Evolutionary conservation across 1,140 invertebrate genomes (phyloP), one percentile per base, ranked within the genome.

Genomic region (Rhagoletis pomonella): DNA sequence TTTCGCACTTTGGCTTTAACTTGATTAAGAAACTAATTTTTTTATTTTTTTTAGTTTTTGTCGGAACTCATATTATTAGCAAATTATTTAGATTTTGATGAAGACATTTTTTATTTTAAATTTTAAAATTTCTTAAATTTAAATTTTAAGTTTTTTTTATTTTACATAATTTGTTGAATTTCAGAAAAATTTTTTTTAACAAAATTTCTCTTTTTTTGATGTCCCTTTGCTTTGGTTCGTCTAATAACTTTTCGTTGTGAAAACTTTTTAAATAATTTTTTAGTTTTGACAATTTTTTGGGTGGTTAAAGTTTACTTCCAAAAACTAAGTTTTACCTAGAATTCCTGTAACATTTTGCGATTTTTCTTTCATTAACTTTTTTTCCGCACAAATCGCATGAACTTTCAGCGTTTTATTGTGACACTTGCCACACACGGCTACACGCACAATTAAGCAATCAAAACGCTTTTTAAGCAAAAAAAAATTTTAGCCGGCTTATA

Each of bases 401-500:
- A 14, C 6, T 14, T 17, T 62, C 29, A 14, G 1, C 50, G n/a
- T 62, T 62, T n/a, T 17, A 5, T n/a, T 62, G 60, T 4, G 12
- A 62, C 7, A 62, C 60, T 62, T 62, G 60, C 60, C 47, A 81
- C n/a, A n/a, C n/a, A n/a, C n/a, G n/a, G n/a, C n/a, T n/a, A n/a
- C 47, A 81, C 44, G 55, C 44, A 50, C 6, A 69, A n/a, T n/a
- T n/a, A n/a, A n/a, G n/a, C n/a, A n/a, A n/a, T n/a, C 67, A 69
- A 10, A 62, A n/a, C 3, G 4, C n/a, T 17, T 62, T 62, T 17
- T 62, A 4, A 62, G 10, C n/a, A n/a, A 14, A 4, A 4, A 62
- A 19, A 55, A n/a, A n/a, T n/a, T n/a, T 19, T 42, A 81, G 55
- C 73, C 73, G 73, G 44, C n/a, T 81, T 55, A 58, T 81, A 55